These are phyloP conservation scores for Athrips mouffetella DNA, from an alignment of 2,888 invertebrate genomes.

Conservation along the genomic window DNA sequence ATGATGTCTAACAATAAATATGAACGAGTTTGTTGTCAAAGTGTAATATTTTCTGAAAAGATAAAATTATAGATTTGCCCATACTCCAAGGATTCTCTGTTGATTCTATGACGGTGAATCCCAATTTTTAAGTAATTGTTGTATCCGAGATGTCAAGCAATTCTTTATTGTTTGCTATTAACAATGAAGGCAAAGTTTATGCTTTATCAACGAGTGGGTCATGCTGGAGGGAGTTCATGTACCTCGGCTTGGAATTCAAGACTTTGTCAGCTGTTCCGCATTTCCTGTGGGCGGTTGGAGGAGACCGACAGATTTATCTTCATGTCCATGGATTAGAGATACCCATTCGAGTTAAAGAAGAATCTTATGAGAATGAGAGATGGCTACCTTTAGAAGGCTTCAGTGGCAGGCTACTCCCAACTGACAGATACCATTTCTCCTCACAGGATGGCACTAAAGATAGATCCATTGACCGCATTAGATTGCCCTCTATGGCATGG, in stretches of 20 bases:
- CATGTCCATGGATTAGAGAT: slow-evolving; percentile 94
- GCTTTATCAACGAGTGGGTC: slow-evolving; percentile 88
- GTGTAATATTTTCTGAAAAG: too few species aligned
- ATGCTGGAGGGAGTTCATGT: slow-evolving; percentile 92
- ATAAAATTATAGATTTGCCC: too few species aligned
- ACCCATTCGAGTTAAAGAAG: slow-evolving; percentile 93
- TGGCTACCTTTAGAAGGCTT: slow-evolving; percentile 96
- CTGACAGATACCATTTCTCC: slow-evolving; percentile 92
- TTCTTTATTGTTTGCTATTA: slow-evolving; percentile 88
- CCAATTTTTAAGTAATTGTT: too few species aligned
- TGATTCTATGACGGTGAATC: too few species aligned
- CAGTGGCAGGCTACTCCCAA: slow-evolving; percentile 88
- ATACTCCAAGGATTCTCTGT: too few species aligned
- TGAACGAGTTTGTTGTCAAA: too few species aligned
- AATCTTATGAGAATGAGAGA: slow-evolving; percentile 95
- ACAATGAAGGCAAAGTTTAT: slow-evolving; percentile 93
- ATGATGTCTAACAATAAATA: too few species aligned
- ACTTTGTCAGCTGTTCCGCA: slow-evolving; percentile 90
- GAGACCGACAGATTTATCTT: slow-evolving; percentile 94
- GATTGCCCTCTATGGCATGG: slow-evolving; percentile 96
- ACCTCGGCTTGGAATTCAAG: slow-evolving; percentile 92
- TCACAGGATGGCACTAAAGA: slow-evolving; percentile 89
- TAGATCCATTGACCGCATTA: slow-evolving; percentile 87
- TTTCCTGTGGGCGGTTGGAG: slow-evolving; percentile 95
- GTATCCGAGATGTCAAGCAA: slow-evolving; percentile 75